Evolutionary conservation across 2,113 vertebrate species (phyloP).

Genomic region (Mus pahari): DNA sequence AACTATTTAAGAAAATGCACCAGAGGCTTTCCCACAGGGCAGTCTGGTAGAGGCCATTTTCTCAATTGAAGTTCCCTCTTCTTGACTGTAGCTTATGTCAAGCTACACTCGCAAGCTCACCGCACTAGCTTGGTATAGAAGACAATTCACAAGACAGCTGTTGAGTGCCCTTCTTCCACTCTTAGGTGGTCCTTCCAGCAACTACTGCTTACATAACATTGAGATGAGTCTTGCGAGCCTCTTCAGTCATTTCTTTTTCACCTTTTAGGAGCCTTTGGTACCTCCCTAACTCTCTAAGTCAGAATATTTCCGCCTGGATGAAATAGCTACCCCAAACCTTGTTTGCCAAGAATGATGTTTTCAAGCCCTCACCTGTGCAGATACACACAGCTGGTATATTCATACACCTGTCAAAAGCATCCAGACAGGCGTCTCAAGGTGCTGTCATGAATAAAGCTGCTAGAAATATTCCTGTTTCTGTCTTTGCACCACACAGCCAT

Average conservation of each 20-base stretch:
- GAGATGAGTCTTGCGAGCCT: neutral
- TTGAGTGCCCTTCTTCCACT: neutral
- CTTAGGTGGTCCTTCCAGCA: neutral
- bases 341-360: neutral
- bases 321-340: neutral
- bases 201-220: neutral
- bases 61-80: neutral
- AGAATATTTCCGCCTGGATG: neutral
- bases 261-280: neutral
- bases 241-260: neutral
- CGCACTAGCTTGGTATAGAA: neutral
- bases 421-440: neutral
- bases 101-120: neutral
- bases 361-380: neutral
- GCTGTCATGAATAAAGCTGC: neutral
- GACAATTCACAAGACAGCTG: neutral
- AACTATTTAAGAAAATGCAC: neutral
- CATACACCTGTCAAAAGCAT: neutral
- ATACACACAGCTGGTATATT: neutral
- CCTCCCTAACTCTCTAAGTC: neutral
- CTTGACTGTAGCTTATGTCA: neutral
- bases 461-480: neutral
- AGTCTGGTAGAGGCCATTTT: neutral
- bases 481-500: neutral
- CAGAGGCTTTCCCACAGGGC: neutral